Evolutionary conservation across 2,113 vertebrate genomes (phyloP).

Genomic region (Forbesichthys papilliferus): DNA sequence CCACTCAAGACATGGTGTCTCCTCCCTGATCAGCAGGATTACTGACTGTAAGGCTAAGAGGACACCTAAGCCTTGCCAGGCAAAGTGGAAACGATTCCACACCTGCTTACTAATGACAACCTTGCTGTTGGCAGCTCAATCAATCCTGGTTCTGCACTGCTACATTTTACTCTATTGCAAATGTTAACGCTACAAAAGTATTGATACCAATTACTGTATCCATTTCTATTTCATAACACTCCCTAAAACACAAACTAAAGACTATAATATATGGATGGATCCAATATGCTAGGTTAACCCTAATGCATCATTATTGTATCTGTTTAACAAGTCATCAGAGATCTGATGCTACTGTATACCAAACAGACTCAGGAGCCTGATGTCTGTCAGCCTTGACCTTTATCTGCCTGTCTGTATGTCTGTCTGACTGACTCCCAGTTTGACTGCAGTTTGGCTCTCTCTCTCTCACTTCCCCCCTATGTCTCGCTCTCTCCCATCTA

Average conservation of each 20-base stretch:
- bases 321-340: conserved; percentile 21
- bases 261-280: no score
- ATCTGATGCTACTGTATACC: conserved; percentile 21
- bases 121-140: no score
- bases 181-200: no score
- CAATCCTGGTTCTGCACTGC: no score
- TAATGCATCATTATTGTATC: not conserved
- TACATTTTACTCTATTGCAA: no score
- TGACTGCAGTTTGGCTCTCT: not conserved
- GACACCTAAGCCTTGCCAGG: no score
- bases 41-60: not conserved
- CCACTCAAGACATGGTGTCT: conserved; percentile 3
- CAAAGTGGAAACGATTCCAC: no score
- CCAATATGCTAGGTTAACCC: no score
- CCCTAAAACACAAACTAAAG: no score
- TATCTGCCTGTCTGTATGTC: not conserved
- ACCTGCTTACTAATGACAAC: no score
- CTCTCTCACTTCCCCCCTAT: conserved; percentile 1
- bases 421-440: not conserved
- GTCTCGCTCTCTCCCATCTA: not conserved
- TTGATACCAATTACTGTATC: no score
- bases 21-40: not conserved
- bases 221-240: no score
- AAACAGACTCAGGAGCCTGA: not conserved
- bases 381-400: conserved; percentile 21